Percentiles rank a stretch among this genome's conserved stretches.
phyloP scores from a whole-genome alignment of 2,797 vertebrate genomes.

The Heterohyrax brucei region DNA sequence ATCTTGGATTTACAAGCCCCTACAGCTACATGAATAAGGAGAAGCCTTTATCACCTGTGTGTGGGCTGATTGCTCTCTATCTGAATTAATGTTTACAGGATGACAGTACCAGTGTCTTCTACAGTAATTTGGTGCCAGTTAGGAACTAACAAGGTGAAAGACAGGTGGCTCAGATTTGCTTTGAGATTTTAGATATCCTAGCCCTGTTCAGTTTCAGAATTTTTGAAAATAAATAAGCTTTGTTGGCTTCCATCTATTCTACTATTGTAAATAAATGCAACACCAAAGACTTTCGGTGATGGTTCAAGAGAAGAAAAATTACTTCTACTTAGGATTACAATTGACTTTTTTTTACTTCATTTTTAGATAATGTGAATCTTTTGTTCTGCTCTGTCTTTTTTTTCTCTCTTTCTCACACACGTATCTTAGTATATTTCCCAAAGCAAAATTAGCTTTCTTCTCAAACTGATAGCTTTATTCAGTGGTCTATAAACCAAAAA shows the following conservation, averaged over 20 bases:
- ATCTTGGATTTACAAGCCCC: no score
- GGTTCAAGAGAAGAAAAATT: neutral
- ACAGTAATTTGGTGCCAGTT: conserved; percentile 3
- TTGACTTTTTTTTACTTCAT: neutral
- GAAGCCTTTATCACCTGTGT: no score
- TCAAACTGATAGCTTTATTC: neutral
- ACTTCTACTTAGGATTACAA: neutral
- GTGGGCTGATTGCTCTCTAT: conserved; percentile 14
- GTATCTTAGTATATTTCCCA: neutral
- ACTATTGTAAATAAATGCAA: conserved; percentile 41
- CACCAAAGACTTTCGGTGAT: neutral
- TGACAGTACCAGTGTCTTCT: conserved; percentile 49
- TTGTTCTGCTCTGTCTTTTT: neutral
- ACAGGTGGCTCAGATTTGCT: neutral
- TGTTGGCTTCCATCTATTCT: neutral
- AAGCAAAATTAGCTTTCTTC: conserved; percentile 24
- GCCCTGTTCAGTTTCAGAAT: conserved; percentile 57
- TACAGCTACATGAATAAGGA: no score
- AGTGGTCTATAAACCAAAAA: neutral
- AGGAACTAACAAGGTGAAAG: conserved; percentile 46
- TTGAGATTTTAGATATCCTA: conserved; percentile 46
- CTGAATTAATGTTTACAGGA: conserved; percentile 46
- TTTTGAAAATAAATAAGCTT: conserved; percentile 62
- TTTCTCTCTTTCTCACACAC: neutral
- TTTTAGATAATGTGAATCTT: conserved; percentile 17